Percentiles rank a stretch among this genome's conserved stretches.
These are phyloP conservation scores for Nomada hirtipes DNA, from an alignment of 2,888 invertebrate species.

Conservation along the genomic window DNA sequence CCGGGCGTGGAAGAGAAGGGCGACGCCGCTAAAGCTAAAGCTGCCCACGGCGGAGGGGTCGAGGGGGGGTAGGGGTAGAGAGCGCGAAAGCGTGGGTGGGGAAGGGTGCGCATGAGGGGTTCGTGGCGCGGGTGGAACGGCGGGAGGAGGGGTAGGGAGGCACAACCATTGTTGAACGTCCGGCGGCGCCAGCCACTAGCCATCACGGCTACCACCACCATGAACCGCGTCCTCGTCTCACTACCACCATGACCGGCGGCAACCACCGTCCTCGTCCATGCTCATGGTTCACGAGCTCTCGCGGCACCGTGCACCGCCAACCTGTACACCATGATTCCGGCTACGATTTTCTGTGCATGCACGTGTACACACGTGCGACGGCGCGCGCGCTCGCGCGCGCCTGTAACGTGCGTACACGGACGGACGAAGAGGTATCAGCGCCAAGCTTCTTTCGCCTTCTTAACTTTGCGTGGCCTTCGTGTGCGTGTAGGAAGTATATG, in stretches of 20 bases:
- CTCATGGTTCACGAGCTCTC: slow-evolving; percentile 49
- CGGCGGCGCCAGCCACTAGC: slow-evolving; percentile 82
- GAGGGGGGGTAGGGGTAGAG: slow-evolving; percentile 9
- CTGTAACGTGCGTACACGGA: background rate
- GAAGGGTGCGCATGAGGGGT: slow-evolving; percentile 32
- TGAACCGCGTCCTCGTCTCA: slow-evolving; percentile 35
- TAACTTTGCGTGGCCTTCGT: slow-evolving; percentile 31
- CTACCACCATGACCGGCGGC: slow-evolving; percentile 65
- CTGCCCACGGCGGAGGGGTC: slow-evolving; percentile 30
- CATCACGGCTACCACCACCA: slow-evolving; percentile 70
- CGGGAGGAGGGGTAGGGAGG: slow-evolving; percentile 48
- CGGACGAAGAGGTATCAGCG: background rate
- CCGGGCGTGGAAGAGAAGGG: slow-evolving; percentile 72
- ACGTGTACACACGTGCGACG: background rate
- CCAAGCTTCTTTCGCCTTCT: slow-evolving; percentile 54
- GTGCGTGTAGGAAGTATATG: slow-evolving; percentile 50
- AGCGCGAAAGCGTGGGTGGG: slow-evolving; percentile 1
- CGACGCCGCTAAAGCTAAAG: slow-evolving; percentile 45
- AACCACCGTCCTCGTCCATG: slow-evolving; percentile 60
- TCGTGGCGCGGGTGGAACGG: slow-evolving; percentile 43
- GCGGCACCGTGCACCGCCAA: slow-evolving; percentile 64
- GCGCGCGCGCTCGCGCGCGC: background rate
- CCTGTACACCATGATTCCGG: slow-evolving; percentile 76
- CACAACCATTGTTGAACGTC: slow-evolving; percentile 81
- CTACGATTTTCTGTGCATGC: slow-evolving; percentile 58